A percentile compares a stretch with the other conserved stretches of the same genome.
phyloP scores from a whole-genome alignment of 2,888 invertebrate genomes.

The Nymphalis c-album region DNA sequence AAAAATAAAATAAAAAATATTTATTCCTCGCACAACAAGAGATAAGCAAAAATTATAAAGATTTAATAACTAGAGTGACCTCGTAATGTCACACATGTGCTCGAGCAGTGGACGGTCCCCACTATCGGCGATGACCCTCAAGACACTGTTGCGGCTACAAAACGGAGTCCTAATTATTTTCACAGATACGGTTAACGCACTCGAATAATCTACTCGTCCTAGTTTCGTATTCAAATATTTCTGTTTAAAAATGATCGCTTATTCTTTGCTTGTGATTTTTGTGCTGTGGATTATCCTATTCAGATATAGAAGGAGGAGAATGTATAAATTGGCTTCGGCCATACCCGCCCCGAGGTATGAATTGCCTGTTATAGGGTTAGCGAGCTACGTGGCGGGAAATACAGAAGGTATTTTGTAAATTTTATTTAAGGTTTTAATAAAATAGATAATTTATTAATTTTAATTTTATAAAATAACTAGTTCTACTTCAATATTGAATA shows the following conservation, averaged over 20 bases:
- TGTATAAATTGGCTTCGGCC: slow-evolving; percentile 56
- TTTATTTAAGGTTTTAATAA: background rate
- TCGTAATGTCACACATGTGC: no score
- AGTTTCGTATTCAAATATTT: slow-evolving; percentile 8
- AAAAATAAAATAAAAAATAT: no score
- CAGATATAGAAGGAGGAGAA: slow-evolving; percentile 54
- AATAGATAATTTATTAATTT: no score
- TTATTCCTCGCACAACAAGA: no score
- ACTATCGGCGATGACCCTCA: no score
- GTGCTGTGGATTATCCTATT: slow-evolving; percentile 51
- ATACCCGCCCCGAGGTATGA: slow-evolving; percentile 46
- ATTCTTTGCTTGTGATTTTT: slow-evolving; percentile 46
- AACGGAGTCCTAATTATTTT: slow-evolving; percentile 34
- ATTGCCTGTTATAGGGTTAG: slow-evolving; percentile 59
- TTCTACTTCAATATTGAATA: no score
- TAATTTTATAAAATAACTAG: no score
- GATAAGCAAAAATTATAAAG: no score
- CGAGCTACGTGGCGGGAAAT: slow-evolving; percentile 52
- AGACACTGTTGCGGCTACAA: slow-evolving; percentile 42
- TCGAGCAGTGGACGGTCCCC: no score
- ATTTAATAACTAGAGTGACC: no score
- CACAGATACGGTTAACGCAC: slow-evolving; percentile 26
- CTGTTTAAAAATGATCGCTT: slow-evolving; percentile 50
- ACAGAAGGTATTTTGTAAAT: slow-evolving; percentile 54
- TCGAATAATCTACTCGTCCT: slow-evolving; percentile 25